Base-by-base conservation (phyloP, 2,113 vertebrate species). In the Martes martes region DNA sequence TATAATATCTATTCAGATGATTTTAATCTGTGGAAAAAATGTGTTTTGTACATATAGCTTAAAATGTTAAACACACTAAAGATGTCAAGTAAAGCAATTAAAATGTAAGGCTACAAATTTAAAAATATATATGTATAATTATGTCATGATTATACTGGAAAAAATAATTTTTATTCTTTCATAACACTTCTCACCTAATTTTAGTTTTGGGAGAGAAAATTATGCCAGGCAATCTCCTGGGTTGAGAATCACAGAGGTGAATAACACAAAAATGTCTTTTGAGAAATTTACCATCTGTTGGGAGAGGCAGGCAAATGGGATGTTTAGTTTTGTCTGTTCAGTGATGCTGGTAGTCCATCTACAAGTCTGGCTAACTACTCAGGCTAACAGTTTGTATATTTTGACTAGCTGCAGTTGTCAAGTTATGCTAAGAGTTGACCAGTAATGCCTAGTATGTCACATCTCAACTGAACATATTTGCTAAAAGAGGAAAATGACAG, bases 1-100 rank as follows among this genome's bases (percentile, higher is more conserved):
- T 88, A 21, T 84, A 83, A 42, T 65, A 65, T 71, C 23, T 59
- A 89, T 93, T 90, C 69, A 36, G 57, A 65, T 81, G 1, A 81
- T 92, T 33, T 97, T 92, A 92, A 50, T 92, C 23, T 74, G 24
- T 14, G 89, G 45, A 95, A 93, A 76, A 88, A 87, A 80, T 59
- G 73, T 80, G 52, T 45, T 80, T 94, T 4, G 71, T 1, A 21
- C 24, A 33, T 1, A 0, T 76, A 84, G 73, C n/a, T 95, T 97
- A 92, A 87, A 97, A 84, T 82, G 36, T 59, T 90, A 88, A 94
- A 92, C 31, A 76, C 21, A 73, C 10, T 85, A n/a, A 91, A 88
- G 47, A 80, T 74, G 52, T 47, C 95, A 94, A 87, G 7, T 33
- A 89, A 79, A 91, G 31, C 42, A 83, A 88, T 84, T 95, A 94